Conservation (phyloP, 2,888 invertebrate species). For the Tetramorium bicarinatum region DNA sequence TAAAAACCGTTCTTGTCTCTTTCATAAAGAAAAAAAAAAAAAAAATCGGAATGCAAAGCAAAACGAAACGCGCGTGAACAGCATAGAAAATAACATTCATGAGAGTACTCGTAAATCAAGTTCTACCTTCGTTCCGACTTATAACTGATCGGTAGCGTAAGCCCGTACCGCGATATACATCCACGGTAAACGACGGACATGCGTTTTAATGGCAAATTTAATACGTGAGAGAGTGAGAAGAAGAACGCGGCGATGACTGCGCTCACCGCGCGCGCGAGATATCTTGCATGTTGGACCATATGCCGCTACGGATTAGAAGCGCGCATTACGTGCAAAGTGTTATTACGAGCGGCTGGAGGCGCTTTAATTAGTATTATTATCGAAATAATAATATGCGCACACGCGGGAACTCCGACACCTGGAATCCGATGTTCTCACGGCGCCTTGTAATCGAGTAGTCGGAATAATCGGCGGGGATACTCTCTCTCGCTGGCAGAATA, state of each 20-base stretch:
- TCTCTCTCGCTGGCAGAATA: slow-evolving; percentile 21
- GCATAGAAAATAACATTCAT: slow-evolving; percentile 40
- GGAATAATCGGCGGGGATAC: slow-evolving; percentile 57
- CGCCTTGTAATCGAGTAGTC: slow-evolving; percentile 45
- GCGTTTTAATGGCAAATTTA: slow-evolving; percentile 69
- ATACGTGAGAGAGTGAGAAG: slow-evolving; percentile 43
- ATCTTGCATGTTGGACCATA: slow-evolving; percentile 74
- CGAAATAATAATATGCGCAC: slow-evolving; percentile 67
- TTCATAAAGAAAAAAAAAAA: not conserved
- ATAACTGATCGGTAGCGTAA: slow-evolving; percentile 72
- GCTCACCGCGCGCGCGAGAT: slow-evolving; percentile 33
- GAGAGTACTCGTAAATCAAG: slow-evolving; percentile 57
- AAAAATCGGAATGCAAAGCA: not conserved
- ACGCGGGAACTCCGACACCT: slow-evolving; percentile 63
- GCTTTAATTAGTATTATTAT: slow-evolving; percentile 71
- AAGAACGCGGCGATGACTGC: slow-evolving; percentile 34
- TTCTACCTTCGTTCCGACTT: slow-evolving; percentile 32
- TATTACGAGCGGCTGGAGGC: slow-evolving; percentile 74
- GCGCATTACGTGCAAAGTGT: slow-evolving; percentile 75
- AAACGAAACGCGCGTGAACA: slow-evolving; percentile 12
- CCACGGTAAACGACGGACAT: slow-evolving; percentile 59
- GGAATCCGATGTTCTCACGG: slow-evolving; percentile 67
- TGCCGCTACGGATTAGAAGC: slow-evolving; percentile 76
- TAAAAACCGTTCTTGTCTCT: not conserved
- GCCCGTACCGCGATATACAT: slow-evolving; percentile 64